These are phyloP conservation scores for Acyrthosiphon pisum DNA, from an alignment of 1,140 invertebrate genomes.

Conservation along the genomic window DNA sequence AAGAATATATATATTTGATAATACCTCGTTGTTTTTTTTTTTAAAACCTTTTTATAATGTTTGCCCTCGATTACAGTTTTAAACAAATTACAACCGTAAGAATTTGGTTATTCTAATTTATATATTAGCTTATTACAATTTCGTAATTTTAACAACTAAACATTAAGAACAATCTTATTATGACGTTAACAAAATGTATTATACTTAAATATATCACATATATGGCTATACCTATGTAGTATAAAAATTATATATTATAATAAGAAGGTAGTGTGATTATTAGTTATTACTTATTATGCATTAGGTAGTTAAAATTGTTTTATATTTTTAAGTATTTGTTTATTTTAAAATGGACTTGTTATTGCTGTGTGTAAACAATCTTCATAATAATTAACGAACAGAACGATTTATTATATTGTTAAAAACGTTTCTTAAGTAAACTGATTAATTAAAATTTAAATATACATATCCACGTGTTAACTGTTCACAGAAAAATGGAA, in stretches of 20 bases:
- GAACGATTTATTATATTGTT: neutral
- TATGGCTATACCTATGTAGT: neutral
- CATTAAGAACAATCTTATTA: neutral
- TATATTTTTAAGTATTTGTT: neutral
- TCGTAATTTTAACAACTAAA: neutral
- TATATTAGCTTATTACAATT: neutral
- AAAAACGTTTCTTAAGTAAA: neutral
- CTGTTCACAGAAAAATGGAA: neutral
- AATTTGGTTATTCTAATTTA: neutral
- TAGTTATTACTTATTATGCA: no score
- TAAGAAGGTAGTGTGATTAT: neutral
- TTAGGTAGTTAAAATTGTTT: neutral
- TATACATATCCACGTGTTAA: neutral
- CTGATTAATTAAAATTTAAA: neutral
- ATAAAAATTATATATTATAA: neutral
- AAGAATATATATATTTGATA: neutral
- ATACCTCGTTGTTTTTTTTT: neutral
- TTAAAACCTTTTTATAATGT: neutral
- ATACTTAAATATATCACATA: neutral
- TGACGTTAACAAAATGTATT: neutral
- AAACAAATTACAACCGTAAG: neutral
- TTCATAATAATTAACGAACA: neutral
- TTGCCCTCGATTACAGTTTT: neutral
- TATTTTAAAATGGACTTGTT: neutral
- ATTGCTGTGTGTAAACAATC: neutral